Base-by-base conservation (phyloP, 1,140 invertebrate species). In the Vollenhovia emeryi region DNA sequence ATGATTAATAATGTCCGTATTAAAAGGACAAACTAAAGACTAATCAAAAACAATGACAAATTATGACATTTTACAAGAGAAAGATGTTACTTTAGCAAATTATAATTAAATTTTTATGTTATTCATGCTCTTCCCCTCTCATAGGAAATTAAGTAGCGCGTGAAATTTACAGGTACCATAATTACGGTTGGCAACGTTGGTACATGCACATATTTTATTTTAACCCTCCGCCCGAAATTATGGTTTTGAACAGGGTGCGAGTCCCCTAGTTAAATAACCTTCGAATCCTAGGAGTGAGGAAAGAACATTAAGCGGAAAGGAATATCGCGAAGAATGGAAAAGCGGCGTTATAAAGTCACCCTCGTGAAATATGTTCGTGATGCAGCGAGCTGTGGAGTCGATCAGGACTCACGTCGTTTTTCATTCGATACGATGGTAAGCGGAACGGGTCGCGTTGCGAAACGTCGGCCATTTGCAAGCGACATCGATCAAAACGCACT, bases 191-290 rank as follows among this genome's bases (percentile, higher is more conserved):
- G 64, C 24, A 80, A 71, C 18, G 36, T 13, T 27, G 82, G 33
- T 90, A 86, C 64, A 50, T 45, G 48, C 60, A 80, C n/a, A 64
- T 57, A 69, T 86, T 71, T 82, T 66, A 62, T 82, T n/a, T 86
- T 86, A 60, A 75, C 86, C 89, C 83, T 60, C 85, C 74, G 66
- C 33, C 24, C 64, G 75, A 62, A 36, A 71, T 21, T 73, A 62
- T 76, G 40, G 40, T 27, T 85, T 45, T 50, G 60, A 21, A n/a
- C 73, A 64, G 64, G 24, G 43, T 59, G 45, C 24, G 75, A 84
- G 27, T 55, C 43, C n/a, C 50, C 40, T 13, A 40, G 40, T 79
- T 85, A 79, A 79, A 75, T 30, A 57, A 76, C 43, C 71, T 84
- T 62, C 57, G 8, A 55, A 30, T 62, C 59, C 48, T 84, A 48